Evolutionary conservation across 1,140 invertebrate species (phyloP).

Genomic region (Triops longicaudatus): DNA sequence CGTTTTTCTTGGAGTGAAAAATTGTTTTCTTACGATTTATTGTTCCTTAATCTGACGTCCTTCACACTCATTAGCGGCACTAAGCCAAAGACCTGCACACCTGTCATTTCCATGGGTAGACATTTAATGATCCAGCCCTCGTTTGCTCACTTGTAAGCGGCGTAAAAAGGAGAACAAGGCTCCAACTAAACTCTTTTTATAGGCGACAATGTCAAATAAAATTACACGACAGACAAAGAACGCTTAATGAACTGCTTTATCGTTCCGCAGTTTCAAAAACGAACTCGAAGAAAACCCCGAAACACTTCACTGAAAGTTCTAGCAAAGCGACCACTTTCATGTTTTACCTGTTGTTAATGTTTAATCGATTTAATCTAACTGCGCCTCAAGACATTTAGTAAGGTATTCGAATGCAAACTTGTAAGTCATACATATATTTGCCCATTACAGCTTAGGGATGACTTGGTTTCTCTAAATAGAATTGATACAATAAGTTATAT

Average conservation of each 20-base stretch:
- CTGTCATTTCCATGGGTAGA: neutral
- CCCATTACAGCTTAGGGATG: no score
- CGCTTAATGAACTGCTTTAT: neutral
- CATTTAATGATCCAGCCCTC: neutral
- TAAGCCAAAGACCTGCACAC: neutral
- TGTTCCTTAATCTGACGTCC: neutral
- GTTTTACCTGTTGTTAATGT: no score
- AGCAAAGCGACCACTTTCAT: no score
- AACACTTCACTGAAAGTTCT: no score
- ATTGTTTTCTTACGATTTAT: neutral
- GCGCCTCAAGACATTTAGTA: no score
- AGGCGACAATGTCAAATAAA: conserved; percentile 12
- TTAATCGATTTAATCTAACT: no score
- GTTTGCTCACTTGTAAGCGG: neutral
- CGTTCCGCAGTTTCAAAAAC: no score
- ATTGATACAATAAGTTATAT: no score
- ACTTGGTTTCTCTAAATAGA: no score
- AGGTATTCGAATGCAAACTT: no score
- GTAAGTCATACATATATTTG: no score
- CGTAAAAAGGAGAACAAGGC: neutral
- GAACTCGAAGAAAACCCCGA: no score
- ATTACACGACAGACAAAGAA: neutral
- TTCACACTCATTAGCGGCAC: neutral
- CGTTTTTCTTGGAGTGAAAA: neutral
- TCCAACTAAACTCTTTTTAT: neutral